Evolutionary conservation across 1,140 invertebrate species (phyloP), one percentile per base, ranked within the genome.

Genomic region (Yoshiicerus persimilis): DNA sequence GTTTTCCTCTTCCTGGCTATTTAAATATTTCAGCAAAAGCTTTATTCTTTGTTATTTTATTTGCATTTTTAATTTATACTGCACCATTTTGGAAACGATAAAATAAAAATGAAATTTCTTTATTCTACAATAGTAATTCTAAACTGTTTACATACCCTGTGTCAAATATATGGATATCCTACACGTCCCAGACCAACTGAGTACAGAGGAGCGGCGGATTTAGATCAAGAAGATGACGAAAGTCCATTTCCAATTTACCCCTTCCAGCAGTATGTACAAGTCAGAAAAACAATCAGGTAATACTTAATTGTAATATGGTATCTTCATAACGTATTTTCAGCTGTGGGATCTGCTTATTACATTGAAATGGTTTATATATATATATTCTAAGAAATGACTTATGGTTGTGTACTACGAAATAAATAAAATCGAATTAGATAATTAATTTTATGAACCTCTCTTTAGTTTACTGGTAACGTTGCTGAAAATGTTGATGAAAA

Each of bases 261-360:
- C 27, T 89, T 89, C 77, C 90, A 90, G 36, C 88, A 89, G 32
- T 90, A 90, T 83, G 87, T 89, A 30, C 90, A 90, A 89, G 90
- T 90, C 11, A 85, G 90, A 23, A 90, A 90, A 88, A 34, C 87
- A 3, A 64, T 84, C 62, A 89, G 30, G 90, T 90, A 85, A 87
- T 36, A 41, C 1, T 2, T 23, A 64, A 9, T 86, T 62, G 16
- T 5, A 25, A 86, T 4, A n/a, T 38, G 11, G 75, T 13, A n/a
- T 30, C 27, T 23, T 66, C 56, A 36, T 56, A 77, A 32, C 41
- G 66, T 32, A 75, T 77, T 56, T n/a, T 30, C 84, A 84, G 5
- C 10, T 34, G 3, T 88, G 32, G 13, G 39, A 13, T 41, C 39
- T n/a, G n/a, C n/a, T n/a, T n/a, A n/a, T n/a, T n/a, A n/a, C n/a